These are phyloP conservation scores for Loxodonta africana DNA, from an alignment of 2,113 vertebrate genomes.

Conservation along the genomic window DNA sequence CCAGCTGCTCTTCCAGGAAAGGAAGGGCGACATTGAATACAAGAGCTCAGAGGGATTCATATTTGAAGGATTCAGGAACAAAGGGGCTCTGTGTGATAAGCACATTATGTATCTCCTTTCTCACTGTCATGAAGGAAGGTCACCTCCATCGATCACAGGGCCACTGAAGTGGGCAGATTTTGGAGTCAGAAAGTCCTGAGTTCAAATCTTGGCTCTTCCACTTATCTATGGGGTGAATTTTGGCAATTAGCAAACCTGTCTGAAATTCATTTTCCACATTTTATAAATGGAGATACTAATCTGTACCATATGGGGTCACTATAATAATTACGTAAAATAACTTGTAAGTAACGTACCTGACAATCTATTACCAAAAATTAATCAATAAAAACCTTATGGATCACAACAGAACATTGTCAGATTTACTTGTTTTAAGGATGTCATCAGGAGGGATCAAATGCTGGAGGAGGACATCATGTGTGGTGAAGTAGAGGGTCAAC, in stretches of 20 bases:
- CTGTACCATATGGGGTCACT: background rate
- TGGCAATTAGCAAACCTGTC: background rate
- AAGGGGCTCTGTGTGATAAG: background rate
- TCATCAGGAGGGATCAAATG: no score
- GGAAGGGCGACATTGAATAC: background rate
- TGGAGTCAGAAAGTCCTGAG: background rate
- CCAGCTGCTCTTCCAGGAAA: background rate
- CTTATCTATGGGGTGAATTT: background rate
- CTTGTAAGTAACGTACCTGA: background rate
- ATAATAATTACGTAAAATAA: slow-evolving; percentile 10
- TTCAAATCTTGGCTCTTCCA: background rate
- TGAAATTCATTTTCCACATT: slow-evolving; percentile 12
- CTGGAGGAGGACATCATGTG: no score
- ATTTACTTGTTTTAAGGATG: no score
- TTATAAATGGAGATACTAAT: background rate
- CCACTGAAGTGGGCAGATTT: background rate
- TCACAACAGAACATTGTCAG: no score
- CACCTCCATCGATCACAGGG: background rate
- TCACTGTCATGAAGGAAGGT: background rate
- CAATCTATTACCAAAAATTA: no score
- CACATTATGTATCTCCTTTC: background rate
- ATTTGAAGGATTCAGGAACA: background rate
- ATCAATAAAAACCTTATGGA: no score
- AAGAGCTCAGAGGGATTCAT: background rate
- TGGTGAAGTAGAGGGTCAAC: no score